Base-by-base conservation (phyloP, 2,888 invertebrate genomes). In the Brachypterus glaber region DNA sequence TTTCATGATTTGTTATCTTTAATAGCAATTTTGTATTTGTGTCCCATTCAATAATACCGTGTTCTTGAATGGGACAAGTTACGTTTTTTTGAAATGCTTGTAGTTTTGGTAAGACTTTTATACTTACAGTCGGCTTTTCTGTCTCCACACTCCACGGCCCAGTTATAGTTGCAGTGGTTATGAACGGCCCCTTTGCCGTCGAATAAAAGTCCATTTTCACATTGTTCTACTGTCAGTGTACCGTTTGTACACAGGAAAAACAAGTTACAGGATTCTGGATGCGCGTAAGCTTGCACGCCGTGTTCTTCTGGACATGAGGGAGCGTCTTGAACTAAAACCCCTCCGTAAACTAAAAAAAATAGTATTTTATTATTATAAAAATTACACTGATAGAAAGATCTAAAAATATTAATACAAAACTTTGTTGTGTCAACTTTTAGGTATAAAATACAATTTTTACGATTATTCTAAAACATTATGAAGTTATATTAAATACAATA, bases 171-270 rank as follows among this genome's bases (percentile, higher is more conserved):
- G 74, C 92, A 93, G 69, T 91, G 89, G 63, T 91, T 82, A 69
- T 91, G 82, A 0, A 87, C 84, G 13, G 79, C 79, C 2, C 91
- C 91, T 58, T 88, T 87, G 40, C 91, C 91, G 62, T 90, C 90
- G 60, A 87, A 92, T 27, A 92, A 72, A 17, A 93, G 73, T 3
- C 92, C 92, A 57, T 93, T 92, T 61, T 89, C 91, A 58, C 92
- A 93, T 17, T 82, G 83, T 62, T 92, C 92, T 49, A 88, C 77
- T 2, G 88, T 89, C 57, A 91, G 65, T 2, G 89, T 87, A 30
- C 92, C 91, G 61, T 92, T 92, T 46, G 82, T 85, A 65, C 92
- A 93, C 25, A 90, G 75, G 72, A 88, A 91, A 72, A 90, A 92
- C 58, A 86, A 77, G 62, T 87, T 84, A 58, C 91, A 92, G 35